Conservation (phyloP, 2,888 invertebrate genomes). For the Mimachlamys varia region DNA sequence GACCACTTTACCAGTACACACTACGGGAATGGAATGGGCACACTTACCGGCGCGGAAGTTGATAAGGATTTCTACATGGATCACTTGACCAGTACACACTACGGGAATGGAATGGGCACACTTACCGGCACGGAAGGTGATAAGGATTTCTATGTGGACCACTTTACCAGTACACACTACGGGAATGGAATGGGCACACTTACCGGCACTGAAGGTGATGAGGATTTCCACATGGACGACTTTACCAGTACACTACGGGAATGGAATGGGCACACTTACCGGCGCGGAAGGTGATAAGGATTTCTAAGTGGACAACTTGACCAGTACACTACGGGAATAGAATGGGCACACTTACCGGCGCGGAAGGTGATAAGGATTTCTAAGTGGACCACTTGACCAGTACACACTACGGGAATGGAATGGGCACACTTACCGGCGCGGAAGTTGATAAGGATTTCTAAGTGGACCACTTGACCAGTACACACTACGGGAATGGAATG, state of each 20-base stretch:
- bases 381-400: conserved; percentile 58
- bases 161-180: conserved; percentile 58
- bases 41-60: conserved; percentile 89
- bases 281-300: conserved; percentile 89
- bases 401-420: conserved; percentile 57
- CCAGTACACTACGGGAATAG: conserved; percentile 56
- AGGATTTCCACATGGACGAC: conserved; percentile 58
- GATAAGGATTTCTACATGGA: conserved; percentile 81
- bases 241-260: conserved; percentile 58
- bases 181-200: no score
- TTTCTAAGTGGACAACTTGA: conserved; percentile 58
- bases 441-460: conserved; percentile 86
- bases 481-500: conserved; percentile 59
- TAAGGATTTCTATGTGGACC: conserved; percentile 71
- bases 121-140: conserved; percentile 90
- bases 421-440: conserved; percentile 89
- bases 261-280: no score
- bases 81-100: conserved; percentile 57
- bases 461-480: conserved; percentile 56
- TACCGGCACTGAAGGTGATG: conserved; percentile 90
- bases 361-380: conserved; percentile 87
- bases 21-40: no score
- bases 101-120: no score
- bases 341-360: conserved; percentile 88
- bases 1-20: conserved; percentile 59